A percentile compares a stretch with the other conserved stretches of the same genome.
Conservation (phyloP, 2,888 invertebrate genomes). For the Notodonta ziczac region DNA sequence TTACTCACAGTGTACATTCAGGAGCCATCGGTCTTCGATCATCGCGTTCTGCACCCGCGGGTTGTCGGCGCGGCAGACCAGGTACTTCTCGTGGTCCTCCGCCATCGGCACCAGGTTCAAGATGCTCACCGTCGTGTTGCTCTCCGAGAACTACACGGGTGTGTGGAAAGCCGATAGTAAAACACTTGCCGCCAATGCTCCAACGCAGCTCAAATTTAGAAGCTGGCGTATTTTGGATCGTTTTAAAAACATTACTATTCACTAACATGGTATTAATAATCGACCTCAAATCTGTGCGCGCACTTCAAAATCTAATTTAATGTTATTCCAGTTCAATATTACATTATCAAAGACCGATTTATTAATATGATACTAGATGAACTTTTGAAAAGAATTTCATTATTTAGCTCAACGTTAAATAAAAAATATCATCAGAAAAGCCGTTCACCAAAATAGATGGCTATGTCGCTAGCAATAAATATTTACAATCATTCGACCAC, state of each 20-base stretch:
- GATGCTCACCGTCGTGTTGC: constrained; percentile 90
- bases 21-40: constrained; percentile 91
- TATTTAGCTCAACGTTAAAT: no score
- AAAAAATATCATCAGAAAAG: neutral
- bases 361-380: no score
- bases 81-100: constrained; percentile 91
- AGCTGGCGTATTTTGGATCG: no score
- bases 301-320: no score
- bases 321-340: no score
- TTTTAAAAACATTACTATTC: no score
- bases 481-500: constrained; percentile 4
- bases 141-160: constrained; percentile 85
- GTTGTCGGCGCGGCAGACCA: constrained; percentile 92
- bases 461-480: neutral
- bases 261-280: no score
- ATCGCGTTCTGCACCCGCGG: constrained; percentile 89
- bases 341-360: no score
- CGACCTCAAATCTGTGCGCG: no score
- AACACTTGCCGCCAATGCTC: no score
- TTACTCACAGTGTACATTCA: constrained; percentile 91
- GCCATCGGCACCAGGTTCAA: constrained; percentile 91
- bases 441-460: neutral
- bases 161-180: neutral
- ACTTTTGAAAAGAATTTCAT: no score
- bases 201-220: no score